Percentiles rank a stretch among this genome's conserved stretches.
phyloP scores from a whole-genome alignment of 2,797 vertebrate genomes.

The Galaxias olidus region DNA sequence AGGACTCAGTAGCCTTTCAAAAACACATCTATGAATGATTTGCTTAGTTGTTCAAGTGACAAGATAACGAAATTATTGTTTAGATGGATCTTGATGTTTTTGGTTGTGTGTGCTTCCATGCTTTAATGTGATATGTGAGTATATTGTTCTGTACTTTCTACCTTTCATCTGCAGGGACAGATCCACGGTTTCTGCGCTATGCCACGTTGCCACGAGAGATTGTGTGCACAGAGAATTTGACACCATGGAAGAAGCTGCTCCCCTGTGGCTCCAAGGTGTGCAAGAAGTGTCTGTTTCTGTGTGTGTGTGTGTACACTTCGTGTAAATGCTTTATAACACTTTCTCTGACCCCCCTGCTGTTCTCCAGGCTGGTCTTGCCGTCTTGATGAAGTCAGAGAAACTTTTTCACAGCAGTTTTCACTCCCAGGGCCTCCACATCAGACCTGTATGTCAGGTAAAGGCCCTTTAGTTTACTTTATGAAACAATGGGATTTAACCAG shows the following conservation, averaged over 20 bases:
- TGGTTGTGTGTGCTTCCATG: not conserved
- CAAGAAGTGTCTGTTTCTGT: not conserved
- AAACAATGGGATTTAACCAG: too few relatives aligned
- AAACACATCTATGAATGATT: too few relatives aligned
- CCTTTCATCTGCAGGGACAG: slow-evolving; percentile 75
- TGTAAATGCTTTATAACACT: too few relatives aligned
- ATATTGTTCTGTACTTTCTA: not conserved
- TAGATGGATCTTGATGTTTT: too few relatives aligned
- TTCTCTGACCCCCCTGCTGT: slow-evolving; percentile 3
- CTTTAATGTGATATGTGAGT: not conserved
- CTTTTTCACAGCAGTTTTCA: slow-evolving; percentile 97
- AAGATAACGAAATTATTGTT: too few relatives aligned
- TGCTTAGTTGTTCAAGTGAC: too few relatives aligned
- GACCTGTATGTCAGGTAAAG: slow-evolving; percentile 86
- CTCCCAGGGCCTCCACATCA: slow-evolving; percentile 93
- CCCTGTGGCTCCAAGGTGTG: slow-evolving; percentile 94
- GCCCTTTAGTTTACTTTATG: not conserved
- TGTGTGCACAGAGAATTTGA: slow-evolving; percentile 97
- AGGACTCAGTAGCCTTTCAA: too few relatives aligned
- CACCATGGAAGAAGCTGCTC: slow-evolving; percentile 97
- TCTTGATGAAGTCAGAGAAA: slow-evolving; percentile 93
- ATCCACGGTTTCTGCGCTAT: slow-evolving; percentile 89
- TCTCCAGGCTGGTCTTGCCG: slow-evolving; percentile 88
- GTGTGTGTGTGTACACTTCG: too few relatives aligned
- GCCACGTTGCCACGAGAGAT: slow-evolving; percentile 93